phyloP scores from a whole-genome alignment of 2,113 vertebrate genomes.

The Azemiops feae region DNA sequence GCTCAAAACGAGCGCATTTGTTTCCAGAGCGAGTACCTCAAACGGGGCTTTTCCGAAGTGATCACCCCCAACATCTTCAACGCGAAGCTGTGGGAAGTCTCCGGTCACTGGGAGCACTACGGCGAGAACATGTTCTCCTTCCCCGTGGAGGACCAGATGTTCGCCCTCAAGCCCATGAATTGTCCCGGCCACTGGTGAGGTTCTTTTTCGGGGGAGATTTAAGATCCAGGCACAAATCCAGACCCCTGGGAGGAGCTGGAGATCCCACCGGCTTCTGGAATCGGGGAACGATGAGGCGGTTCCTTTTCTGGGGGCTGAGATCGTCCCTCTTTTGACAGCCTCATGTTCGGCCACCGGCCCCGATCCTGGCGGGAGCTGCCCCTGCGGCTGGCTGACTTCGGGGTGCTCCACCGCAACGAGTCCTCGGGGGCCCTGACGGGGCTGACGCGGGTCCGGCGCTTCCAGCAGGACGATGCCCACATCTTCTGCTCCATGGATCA shows the following conservation, averaged over 20 bases:
- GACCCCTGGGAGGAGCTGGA: not conserved
- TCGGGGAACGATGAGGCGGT: accelerated
- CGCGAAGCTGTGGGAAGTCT: conserved; percentile 83
- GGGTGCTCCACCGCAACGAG: conserved; percentile 89
- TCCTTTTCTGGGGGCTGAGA: not conserved
- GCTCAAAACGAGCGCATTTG: accelerated
- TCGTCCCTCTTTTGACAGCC: conserved; percentile 54
- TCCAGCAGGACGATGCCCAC: conserved; percentile 92
- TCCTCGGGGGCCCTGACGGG: conserved; percentile 81
- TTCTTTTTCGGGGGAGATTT: not conserved
- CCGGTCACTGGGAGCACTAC: conserved; percentile 93
- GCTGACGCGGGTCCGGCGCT: conserved; percentile 82
- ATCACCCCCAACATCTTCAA: conserved; percentile 88
- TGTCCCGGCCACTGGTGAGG: conserved; percentile 92
- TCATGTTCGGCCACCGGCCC: conserved; percentile 88
- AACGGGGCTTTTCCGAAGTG: conserved; percentile 86
- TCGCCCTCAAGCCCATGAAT: conserved; percentile 95
- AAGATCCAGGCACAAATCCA: accelerated
- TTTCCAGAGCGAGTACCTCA: conserved; percentile 80
- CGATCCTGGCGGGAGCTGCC: conserved; percentile 93
- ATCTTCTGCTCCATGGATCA: conserved; percentile 88
- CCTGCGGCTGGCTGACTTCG: conserved; percentile 87
- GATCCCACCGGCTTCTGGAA: not conserved
- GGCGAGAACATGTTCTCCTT: conserved; percentile 87
- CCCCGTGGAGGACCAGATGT: conserved; percentile 66